These are phyloP conservation scores for Aphelocoma californica DNA, from an alignment of 2,797 vertebrate species.

Conservation along the genomic window DNA sequence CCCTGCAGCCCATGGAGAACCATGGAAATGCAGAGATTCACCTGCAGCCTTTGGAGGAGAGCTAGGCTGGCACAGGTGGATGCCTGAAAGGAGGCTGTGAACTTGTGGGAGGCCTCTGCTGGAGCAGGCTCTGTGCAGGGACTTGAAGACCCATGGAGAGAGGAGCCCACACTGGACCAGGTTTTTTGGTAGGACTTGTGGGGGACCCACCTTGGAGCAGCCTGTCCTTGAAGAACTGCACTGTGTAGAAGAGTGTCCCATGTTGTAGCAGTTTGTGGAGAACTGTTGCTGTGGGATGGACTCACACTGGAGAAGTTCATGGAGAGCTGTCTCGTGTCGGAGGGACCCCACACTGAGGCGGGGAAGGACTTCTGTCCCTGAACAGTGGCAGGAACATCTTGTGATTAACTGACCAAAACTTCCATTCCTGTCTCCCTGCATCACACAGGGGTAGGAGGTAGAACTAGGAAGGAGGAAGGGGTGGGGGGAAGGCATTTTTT, in stretches of 20 bases:
- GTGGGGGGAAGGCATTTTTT: neutral
- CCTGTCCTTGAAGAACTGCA: neutral
- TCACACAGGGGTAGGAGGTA: neutral
- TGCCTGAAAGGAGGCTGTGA: neutral
- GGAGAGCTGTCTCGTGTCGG: neutral
- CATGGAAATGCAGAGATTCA: neutral
- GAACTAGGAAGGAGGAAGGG: neutral
- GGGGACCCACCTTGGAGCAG: neutral
- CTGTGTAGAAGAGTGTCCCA: accelerated
- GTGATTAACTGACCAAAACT: neutral
- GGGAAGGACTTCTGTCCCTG: neutral
- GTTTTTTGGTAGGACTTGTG: neutral
- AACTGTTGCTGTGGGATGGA: neutral
- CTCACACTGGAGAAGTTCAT: neutral
- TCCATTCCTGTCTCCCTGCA: neutral
- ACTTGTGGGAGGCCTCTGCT: neutral
- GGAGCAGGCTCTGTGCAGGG: neutral
- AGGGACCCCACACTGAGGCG: neutral
- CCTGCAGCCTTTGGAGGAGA: neutral
- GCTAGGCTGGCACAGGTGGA: neutral
- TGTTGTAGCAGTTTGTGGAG: neutral
- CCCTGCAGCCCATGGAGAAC: neutral
- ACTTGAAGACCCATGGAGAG: neutral
- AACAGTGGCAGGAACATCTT: neutral
- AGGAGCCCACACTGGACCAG: accelerated